phyloP scores from a whole-genome alignment of 2,113 vertebrate genomes.

The Formicarius rufipectus region DNA sequence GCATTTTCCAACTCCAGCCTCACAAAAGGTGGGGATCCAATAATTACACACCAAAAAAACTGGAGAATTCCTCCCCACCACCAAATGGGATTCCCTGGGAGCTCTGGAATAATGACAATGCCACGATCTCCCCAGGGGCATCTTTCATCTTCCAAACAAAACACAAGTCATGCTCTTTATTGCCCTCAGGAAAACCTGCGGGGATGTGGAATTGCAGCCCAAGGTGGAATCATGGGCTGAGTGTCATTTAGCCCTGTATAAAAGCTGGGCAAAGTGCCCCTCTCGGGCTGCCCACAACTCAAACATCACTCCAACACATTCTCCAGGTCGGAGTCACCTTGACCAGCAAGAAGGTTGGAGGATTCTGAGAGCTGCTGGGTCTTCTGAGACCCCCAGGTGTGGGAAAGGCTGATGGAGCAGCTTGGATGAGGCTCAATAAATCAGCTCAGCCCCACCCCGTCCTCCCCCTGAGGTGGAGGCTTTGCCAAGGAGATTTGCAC shows the following conservation, averaged over 20 bases:
- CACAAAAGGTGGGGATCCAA: neutral
- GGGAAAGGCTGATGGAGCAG: neutral
- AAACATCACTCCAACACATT: neutral
- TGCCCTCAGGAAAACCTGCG: neutral
- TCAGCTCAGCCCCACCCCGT: neutral
- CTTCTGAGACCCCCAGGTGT: neutral
- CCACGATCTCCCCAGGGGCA: fast-evolving
- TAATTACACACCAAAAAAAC: neutral
- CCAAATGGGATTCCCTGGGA: neutral
- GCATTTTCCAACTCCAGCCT: neutral
- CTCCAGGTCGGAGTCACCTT: neutral
- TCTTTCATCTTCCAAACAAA: neutral
- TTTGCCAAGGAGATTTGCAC: neutral
- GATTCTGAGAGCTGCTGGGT: neutral
- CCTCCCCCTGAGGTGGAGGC: fast-evolving
- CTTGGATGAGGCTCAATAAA: neutral
- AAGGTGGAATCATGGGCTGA: neutral
- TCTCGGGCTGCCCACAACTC: neutral
- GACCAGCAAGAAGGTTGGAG: neutral
- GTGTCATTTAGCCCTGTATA: neutral
- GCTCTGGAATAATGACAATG: neutral
- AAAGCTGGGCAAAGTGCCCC: neutral
- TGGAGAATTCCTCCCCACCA: neutral
- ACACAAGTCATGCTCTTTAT: neutral
- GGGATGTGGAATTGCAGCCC: neutral